Percentiles rank a stretch among this genome's conserved stretches.
Evolutionary conservation across 2,888 invertebrate genomes (phyloP).

Genomic region (Desoria tigrina): DNA sequence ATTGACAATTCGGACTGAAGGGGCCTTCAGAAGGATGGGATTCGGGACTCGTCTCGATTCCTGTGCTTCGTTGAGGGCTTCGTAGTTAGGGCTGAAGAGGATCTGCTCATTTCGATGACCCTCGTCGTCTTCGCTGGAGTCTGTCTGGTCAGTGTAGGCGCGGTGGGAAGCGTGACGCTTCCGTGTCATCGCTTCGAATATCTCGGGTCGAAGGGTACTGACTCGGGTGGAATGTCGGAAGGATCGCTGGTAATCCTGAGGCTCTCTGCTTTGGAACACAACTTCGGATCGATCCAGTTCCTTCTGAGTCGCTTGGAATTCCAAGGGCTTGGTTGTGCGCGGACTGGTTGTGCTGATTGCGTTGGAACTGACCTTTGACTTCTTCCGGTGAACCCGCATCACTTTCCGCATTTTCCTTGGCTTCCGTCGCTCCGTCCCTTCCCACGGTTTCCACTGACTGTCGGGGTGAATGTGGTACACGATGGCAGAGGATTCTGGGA

Average conservation of each 20-base stretch:
- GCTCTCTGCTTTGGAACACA: not conserved
- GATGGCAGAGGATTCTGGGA: conserved; percentile 39
- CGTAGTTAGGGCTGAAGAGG: conserved; percentile 33
- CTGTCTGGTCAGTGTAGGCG: conserved; percentile 33
- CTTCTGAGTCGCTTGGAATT: not conserved
- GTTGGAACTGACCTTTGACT: not conserved
- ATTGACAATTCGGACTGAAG: conserved; percentile 31
- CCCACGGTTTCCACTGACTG: conserved; percentile 50
- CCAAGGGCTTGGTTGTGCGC: no score
- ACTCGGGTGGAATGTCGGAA: conserved; percentile 12
- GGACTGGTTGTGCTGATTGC: not conserved
- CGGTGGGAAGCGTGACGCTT: conserved; percentile 33
- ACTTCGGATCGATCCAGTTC: conserved; percentile 2
- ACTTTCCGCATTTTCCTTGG: conserved; percentile 25
- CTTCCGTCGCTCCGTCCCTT: conserved; percentile 31
- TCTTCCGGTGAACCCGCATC: conserved; percentile 27
- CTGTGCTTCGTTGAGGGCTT: conserved; percentile 17
- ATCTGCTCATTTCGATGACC: conserved; percentile 24
- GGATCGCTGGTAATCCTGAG: not conserved
- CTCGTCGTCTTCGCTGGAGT: conserved; percentile 6
- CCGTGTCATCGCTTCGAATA: not conserved
- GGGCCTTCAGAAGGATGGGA: conserved; percentile 36
- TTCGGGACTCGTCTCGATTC: conserved; percentile 27
- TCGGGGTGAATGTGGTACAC: conserved; percentile 51
- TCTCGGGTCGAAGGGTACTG: conserved; percentile 1